phyloP scores from a whole-genome alignment of 2,113 vertebrate genomes.

The Naja naja region DNA sequence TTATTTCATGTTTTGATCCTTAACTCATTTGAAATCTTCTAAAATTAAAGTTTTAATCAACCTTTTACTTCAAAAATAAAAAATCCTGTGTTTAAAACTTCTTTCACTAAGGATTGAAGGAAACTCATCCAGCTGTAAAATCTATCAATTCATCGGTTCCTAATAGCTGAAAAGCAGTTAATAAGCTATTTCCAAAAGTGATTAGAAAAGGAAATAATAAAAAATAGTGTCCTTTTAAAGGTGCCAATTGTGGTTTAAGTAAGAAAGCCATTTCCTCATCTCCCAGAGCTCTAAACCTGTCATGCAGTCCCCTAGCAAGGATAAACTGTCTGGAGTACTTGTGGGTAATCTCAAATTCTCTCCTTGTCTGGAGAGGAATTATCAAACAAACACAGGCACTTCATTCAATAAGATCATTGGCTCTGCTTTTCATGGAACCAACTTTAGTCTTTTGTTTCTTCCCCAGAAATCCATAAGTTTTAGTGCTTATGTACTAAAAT shows the following conservation, averaged over 20 bases:
- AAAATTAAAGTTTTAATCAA: no score
- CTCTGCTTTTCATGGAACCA: neutral
- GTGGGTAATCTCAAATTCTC: neutral
- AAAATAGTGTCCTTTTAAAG: neutral
- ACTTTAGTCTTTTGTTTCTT: neutral
- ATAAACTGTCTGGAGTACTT: neutral
- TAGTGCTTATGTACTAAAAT: no score
- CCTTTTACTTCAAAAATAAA: neutral
- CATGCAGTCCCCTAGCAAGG: neutral
- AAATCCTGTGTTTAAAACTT: neutral
- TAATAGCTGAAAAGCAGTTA: neutral
- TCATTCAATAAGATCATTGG: neutral
- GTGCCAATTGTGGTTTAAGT: neutral
- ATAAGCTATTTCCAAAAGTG: neutral
- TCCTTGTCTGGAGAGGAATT: neutral
- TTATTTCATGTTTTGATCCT: no score
- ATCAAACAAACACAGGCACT: neutral
- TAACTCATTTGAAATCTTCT: no score
- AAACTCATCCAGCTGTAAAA: no score
- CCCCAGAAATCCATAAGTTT: neutral
- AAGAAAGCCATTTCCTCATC: neutral
- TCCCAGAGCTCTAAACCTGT: no score
- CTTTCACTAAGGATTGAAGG: neutral
- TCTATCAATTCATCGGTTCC: neutral
- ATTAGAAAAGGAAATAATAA: neutral